phyloP scores from a whole-genome alignment of 2,888 invertebrate genomes.

The Cosmia pyralina region DNA sequence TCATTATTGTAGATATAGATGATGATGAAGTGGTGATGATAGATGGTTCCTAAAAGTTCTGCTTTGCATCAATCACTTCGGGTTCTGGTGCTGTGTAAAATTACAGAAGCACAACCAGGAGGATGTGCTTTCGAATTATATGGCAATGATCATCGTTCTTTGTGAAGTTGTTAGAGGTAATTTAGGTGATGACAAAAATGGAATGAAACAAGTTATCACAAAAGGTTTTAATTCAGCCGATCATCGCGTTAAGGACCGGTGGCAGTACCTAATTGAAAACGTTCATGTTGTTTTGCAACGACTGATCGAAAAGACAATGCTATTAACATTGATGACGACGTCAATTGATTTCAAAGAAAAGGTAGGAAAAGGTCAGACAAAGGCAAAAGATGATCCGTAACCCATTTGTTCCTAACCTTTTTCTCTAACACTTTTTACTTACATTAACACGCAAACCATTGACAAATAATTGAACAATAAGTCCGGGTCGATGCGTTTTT shows the following conservation, averaged over 20 bases:
- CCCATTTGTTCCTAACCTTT: slow-evolving; percentile 8
- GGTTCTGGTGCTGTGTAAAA: too few relatives aligned
- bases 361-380: neutral
- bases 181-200: too few relatives aligned
- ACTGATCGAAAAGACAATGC: neutral
- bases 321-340: neutral
- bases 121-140: too few relatives aligned
- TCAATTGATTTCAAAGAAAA: neutral
- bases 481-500: slow-evolving; percentile 40
- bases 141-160: too few relatives aligned
- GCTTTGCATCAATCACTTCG: too few relatives aligned
- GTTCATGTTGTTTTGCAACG: neutral
- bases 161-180: too few relatives aligned
- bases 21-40: too few relatives aligned
- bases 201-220: neutral
- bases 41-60: too few relatives aligned
- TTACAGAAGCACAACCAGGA: too few relatives aligned
- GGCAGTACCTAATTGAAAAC: slow-evolving; percentile 6
- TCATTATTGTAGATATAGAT: too few relatives aligned
- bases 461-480: slow-evolving; percentile 49
- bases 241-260: too few relatives aligned
- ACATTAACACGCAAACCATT: slow-evolving; percentile 23
- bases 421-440: slow-evolving; percentile 34
- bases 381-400: slow-evolving; percentile 15
- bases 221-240: neutral